Evolutionary conservation across 2,797 vertebrate genomes (phyloP).

Genomic region (Bovichtus variegatus): DNA sequence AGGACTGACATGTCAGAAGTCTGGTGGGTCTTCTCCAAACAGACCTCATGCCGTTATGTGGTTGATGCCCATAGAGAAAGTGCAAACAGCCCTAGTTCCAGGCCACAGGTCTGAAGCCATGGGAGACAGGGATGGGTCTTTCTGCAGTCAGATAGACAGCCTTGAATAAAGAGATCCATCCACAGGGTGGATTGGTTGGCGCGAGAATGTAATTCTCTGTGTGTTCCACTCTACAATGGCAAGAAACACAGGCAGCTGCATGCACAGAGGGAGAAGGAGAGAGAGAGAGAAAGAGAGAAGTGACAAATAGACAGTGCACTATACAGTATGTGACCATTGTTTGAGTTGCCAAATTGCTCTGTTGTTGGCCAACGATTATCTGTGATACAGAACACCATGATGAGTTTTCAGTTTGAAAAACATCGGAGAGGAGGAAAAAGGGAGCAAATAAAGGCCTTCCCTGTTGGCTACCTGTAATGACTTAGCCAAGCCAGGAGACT

Average conservation of each 20-base stretch:
- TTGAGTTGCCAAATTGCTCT: slow-evolving; percentile 77
- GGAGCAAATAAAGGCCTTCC: slow-evolving; percentile 65
- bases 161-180: slow-evolving; percentile 62
- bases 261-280: slow-evolving; percentile 60
- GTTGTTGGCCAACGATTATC: slow-evolving; percentile 74
- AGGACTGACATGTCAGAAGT: slow-evolving; percentile 70
- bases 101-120: slow-evolving; percentile 56
- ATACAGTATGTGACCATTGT: slow-evolving; percentile 76
- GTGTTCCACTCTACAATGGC: slow-evolving; percentile 51
- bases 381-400: slow-evolving; percentile 70
- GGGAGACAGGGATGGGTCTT: slow-evolving; percentile 56
- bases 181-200: slow-evolving; percentile 56
- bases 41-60: slow-evolving; percentile 66
- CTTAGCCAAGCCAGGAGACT: slow-evolving; percentile 67
- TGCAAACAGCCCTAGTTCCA: slow-evolving; percentile 70
- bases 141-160: slow-evolving; percentile 56
- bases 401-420: slow-evolving; percentile 74
- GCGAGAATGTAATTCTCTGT: slow-evolving; percentile 61
- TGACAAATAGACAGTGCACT: slow-evolving; percentile 69
- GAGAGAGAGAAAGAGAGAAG: slow-evolving; percentile 34
- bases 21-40: slow-evolving; percentile 68
- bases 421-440: slow-evolving; percentile 56
- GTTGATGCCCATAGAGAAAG: slow-evolving; percentile 69
- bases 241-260: slow-evolving; percentile 52
- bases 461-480: slow-evolving; percentile 73